Base-by-base conservation (phyloP, 1,140 invertebrate species). In the Homarus americanus region DNA sequence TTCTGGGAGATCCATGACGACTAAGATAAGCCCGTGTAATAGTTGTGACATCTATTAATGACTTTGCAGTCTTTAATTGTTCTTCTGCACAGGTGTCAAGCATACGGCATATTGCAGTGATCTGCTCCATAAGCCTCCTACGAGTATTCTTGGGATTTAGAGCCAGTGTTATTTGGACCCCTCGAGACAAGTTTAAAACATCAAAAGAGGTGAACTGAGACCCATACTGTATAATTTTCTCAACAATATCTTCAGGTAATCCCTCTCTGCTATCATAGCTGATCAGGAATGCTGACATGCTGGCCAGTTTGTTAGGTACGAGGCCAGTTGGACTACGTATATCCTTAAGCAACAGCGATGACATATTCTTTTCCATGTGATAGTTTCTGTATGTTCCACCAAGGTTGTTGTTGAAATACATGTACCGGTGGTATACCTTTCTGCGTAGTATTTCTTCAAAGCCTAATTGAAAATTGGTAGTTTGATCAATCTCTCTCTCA, bases 321-420 rank as follows among this genome's bases (percentile, higher is more conserved):
- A 94, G 38, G 5, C 93, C 93, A 0, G 93, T 91, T n/a, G 93
- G 88, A 40, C 93, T 94, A 76, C 93, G 89, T 1, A 95, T 93
- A 75, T 94, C 93, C 5, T 93, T 91, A 79, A 94, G 92, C 44
- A 95, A 93, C 82, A 94, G 76, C 20, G 93, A 93, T 73, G 94
- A 93, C 9, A 95, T 76, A 49, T 92, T 92, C 15, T 93, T 94
- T 88, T 96, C 95, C 76, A 95, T 93, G 4, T 93, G 86, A 0
- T 92, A 76, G 91, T 95, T 94, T 0, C 95, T 93, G 92, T 95
- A 95, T 5, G 94, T 95, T 17, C 94, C 94, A 20, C 94, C 93
- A 7, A 95, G 92, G 88, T 95, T 95, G 15, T 94, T 94, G 89
- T 95, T 95, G 87, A 95, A 95, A 93, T 95, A 94, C 93, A 95